Evolutionary conservation across 2,113 vertebrate species (phyloP).

Genomic region (Tamias sibiricus): DNA sequence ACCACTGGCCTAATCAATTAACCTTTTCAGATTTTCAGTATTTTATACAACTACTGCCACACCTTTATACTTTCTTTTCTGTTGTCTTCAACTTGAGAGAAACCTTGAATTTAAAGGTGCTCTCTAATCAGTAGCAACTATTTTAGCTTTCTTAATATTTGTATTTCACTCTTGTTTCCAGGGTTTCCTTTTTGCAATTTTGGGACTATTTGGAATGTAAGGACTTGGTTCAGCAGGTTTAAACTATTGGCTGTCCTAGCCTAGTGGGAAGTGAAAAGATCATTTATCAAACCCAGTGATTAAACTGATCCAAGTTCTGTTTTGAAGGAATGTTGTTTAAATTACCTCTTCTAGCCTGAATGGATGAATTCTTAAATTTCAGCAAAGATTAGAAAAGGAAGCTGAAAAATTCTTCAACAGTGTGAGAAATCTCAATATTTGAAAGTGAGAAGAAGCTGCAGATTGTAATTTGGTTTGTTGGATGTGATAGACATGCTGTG

Average conservation of each 20-base stretch:
- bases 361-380: slow-evolving; percentile 71
- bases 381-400: slow-evolving; percentile 63
- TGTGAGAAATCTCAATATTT: slow-evolving; percentile 30
- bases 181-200: slow-evolving; percentile 1
- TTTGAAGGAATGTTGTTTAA: slow-evolving; percentile 53
- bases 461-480: slow-evolving; percentile 8
- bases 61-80: background rate
- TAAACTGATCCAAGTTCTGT: background rate
- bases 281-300: background rate
- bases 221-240: background rate
- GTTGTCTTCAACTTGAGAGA: background rate
- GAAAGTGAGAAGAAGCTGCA: slow-evolving; percentile 27
- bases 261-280: background rate
- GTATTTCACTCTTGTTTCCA: slow-evolving; percentile 43
- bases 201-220: background rate
- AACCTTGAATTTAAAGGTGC: slow-evolving; percentile 36
- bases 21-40: slow-evolving; percentile 30
- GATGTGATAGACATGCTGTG: background rate
- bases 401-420: slow-evolving; percentile 61
- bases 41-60: slow-evolving; percentile 52
- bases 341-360: slow-evolving; percentile 50
- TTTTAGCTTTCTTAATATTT: slow-evolving; percentile 29
- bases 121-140: slow-evolving; percentile 22
- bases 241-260: background rate
- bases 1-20: slow-evolving; percentile 29